Evolutionary conservation across 2,888 invertebrate species (phyloP).

Genomic region (Luffia ferchaultella): DNA sequence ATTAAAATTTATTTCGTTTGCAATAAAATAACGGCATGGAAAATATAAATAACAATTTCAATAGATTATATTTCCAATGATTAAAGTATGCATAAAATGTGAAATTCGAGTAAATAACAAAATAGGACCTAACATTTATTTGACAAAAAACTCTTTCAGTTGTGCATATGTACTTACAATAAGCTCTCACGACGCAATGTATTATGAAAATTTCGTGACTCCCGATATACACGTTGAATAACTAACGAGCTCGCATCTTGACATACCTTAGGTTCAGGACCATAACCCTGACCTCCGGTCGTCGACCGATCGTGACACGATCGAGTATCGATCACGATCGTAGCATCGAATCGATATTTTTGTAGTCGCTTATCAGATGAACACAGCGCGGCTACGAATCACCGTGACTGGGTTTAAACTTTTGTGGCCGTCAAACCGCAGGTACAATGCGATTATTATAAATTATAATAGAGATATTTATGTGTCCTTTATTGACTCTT

Average conservation of each 20-base stretch:
- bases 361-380: constrained; percentile 21
- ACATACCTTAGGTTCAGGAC: not conserved
- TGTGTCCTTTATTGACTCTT: no score
- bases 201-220: constrained; percentile 20
- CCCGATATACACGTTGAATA: constrained; percentile 30
- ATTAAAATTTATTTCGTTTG: no score
- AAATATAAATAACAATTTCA: no score
- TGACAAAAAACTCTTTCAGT: no score
- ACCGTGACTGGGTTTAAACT: constrained; percentile 32
- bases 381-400: constrained; percentile 17
- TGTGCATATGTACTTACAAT: no score
- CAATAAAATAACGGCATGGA: no score
- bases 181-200: constrained; percentile 22
- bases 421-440: not conserved
- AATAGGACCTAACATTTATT: no score
- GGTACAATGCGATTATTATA: not conserved
- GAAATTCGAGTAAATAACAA: no score
- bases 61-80: no score
- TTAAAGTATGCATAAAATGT: no score
- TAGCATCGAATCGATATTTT: constrained; percentile 50
- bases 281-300: constrained; percentile 56
- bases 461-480: no score
- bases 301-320: constrained; percentile 60
- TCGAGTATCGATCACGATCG: constrained; percentile 62
- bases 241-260: not conserved